Conservation (phyloP, 2,797 vertebrate species). For the Enteromius mattozi region DNA sequence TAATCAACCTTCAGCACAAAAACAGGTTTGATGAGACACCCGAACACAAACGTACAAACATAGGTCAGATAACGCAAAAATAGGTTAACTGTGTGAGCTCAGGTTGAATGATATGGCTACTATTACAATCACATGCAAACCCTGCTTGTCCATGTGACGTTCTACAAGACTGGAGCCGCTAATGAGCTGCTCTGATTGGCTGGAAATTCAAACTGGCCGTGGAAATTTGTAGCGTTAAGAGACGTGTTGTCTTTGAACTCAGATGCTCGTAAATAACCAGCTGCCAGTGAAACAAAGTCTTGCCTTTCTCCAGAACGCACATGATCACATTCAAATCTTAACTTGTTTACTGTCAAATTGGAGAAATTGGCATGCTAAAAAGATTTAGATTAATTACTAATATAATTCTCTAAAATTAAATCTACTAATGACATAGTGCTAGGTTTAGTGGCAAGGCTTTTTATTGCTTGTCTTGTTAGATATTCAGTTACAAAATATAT, state of each 20-base stretch:
- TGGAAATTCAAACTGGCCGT: not conserved
- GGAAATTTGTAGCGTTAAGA: not conserved
- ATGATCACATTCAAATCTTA: not conserved
- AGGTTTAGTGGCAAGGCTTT: not conserved
- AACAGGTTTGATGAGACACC: slow-evolving; percentile 88
- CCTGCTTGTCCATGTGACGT: not conserved
- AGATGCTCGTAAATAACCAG: not conserved
- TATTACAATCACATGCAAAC: slow-evolving; percentile 36
- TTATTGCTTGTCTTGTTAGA: not conserved
- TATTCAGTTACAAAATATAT: not conserved
- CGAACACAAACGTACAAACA: slow-evolving; percentile 49
- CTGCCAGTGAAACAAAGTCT: not conserved
- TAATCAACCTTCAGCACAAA: slow-evolving; percentile 92
- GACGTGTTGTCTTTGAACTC: not conserved
- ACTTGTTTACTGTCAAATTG: no score
- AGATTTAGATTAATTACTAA: not conserved
- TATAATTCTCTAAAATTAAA: not conserved
- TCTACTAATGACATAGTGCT: not conserved
- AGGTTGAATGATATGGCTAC: slow-evolving; percentile 19
- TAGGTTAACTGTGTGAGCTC: slow-evolving; percentile 27
- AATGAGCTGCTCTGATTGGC: slow-evolving; percentile 35
- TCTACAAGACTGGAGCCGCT: not conserved
- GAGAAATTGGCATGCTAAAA: not conserved
- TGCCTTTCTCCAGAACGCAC: not conserved
- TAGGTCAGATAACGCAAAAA: slow-evolving; percentile 45